Evolutionary conservation across 1,140 invertebrate genomes (phyloP).

Genomic region (Anoplophora glabripennis): DNA sequence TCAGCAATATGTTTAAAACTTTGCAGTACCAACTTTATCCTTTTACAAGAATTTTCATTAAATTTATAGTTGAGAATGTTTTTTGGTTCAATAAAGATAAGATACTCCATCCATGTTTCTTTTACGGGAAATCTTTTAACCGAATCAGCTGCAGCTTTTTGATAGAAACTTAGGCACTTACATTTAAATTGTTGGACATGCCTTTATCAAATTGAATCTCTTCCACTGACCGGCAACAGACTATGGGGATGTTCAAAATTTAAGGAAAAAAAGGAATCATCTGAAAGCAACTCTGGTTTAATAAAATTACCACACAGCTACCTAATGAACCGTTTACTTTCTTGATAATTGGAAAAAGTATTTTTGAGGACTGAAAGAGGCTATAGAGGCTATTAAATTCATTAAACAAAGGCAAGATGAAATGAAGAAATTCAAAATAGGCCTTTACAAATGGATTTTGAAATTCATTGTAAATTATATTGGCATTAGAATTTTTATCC

Average conservation of each 20-base stretch:
- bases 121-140: slow-evolving; percentile 13
- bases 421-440: no score
- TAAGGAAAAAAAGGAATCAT: slow-evolving; percentile 4
- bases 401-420: no score
- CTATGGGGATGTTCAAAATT: slow-evolving; percentile 14
- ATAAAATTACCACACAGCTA: slow-evolving; percentile 16
- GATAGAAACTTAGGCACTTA: slow-evolving; percentile 16
- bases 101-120: slow-evolving; percentile 10
- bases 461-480: not conserved
- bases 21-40: not conserved
- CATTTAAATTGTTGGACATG: slow-evolving; percentile 15
- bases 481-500: not conserved
- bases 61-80: slow-evolving; percentile 5
- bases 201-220: slow-evolving; percentile 17
- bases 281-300: slow-evolving; percentile 2
- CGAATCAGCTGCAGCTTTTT: slow-evolving; percentile 9
- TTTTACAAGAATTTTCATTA: slow-evolving; percentile 1
- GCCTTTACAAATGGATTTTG: no score
- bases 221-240: slow-evolving; percentile 14
- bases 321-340: not conserved
- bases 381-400: no score
- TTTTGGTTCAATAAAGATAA: slow-evolving; percentile 9
- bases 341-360: not conserved
- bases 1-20: slow-evolving; percentile 10
- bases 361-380: not conserved